These are phyloP conservation scores for Ptychodera flava DNA, from an alignment of 35 echinoderm and acorn worm genomes.

Conservation along the genomic window DNA sequence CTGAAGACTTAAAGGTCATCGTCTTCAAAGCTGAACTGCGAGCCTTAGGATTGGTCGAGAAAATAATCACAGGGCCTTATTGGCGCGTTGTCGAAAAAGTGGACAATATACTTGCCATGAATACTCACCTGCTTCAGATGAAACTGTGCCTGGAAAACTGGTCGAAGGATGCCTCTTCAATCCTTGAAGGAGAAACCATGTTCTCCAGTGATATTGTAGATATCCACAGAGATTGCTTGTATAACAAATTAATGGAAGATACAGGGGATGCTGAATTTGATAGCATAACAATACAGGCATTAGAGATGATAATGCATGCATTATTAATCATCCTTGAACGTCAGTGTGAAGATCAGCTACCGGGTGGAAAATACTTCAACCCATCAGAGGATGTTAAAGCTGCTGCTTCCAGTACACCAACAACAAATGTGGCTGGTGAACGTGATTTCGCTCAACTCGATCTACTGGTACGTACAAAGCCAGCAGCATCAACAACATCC, in stretches of 20 bases:
- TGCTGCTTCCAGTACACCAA: slow-evolving; percentile 21
- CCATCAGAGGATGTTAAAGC: not conserved
- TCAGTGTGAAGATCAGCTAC: slow-evolving; percentile 40
- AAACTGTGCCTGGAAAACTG: slow-evolving; percentile 14
- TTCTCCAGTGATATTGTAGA: not conserved
- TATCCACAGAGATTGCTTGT: slow-evolving; percentile 16
- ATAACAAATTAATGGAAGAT: slow-evolving; percentile 1
- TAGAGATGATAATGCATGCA: slow-evolving; percentile 34
- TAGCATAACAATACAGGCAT: slow-evolving; percentile 31
- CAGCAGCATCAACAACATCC: not conserved
- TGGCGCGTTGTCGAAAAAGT: slow-evolving; percentile 12
- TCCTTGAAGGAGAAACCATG: slow-evolving; percentile 27
- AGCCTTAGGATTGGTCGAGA: slow-evolving; percentile 29
- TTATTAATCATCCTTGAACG: slow-evolving; percentile 42
- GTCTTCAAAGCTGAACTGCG: slow-evolving; percentile 28
- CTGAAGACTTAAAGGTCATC: slow-evolving; percentile 19
- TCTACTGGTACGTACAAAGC: slow-evolving; percentile 32
- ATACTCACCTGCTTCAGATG: not conserved
- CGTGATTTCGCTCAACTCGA: slow-evolving; percentile 55
- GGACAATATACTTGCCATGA: slow-evolving; percentile 34
- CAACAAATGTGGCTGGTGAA: slow-evolving; percentile 44
- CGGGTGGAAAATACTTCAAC: slow-evolving; percentile 29
- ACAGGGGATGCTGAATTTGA: slow-evolving; percentile 15
- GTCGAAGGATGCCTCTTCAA: slow-evolving; percentile 14
- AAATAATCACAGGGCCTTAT: slow-evolving; percentile 24